Conservation (phyloP, 2,797 vertebrate genomes). For the Enteromius paludinosus region DNA sequence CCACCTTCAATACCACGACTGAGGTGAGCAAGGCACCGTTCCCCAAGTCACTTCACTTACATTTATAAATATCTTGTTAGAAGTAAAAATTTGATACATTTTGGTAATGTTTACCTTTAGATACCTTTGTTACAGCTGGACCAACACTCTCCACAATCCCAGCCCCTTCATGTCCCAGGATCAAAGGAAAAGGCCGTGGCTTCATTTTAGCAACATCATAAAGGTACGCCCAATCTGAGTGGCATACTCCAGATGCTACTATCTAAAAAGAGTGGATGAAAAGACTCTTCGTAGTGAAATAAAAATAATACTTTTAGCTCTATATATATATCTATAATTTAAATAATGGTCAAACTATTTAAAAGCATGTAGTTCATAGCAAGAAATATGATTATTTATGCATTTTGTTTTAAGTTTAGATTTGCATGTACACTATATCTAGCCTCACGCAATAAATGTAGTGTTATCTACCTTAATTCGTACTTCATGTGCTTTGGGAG, state of each 20-base stretch:
- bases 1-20: too few species aligned
- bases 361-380: not conserved
- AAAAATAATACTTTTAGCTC: not conserved
- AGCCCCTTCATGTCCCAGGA: slow-evolving; percentile 86
- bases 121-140: slow-evolving; percentile 81
- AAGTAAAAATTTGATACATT: not conserved
- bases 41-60: too few species aligned
- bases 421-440: not conserved
- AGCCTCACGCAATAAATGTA: not conserved
- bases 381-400: not conserved
- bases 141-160: slow-evolving; percentile 86
- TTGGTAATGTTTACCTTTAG: slow-evolving; percentile 76
- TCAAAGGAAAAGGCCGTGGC: slow-evolving; percentile 81
- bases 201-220: slow-evolving; percentile 77
- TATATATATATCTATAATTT: not conserved
- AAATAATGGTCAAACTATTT: not conserved
- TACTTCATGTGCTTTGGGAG: slow-evolving; percentile 85
- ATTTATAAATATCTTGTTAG: not conserved
- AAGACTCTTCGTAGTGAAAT: not conserved
- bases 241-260: slow-evolving; percentile 82
- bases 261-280: slow-evolving; percentile 67
- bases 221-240: slow-evolving; percentile 83
- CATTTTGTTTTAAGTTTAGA: not conserved
- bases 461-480: slow-evolving; percentile 79
- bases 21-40: too few species aligned